Conservation (phyloP, 30 jellyfish, hydroid and myxozoan genomes). For the Catostylus mosaicus region DNA sequence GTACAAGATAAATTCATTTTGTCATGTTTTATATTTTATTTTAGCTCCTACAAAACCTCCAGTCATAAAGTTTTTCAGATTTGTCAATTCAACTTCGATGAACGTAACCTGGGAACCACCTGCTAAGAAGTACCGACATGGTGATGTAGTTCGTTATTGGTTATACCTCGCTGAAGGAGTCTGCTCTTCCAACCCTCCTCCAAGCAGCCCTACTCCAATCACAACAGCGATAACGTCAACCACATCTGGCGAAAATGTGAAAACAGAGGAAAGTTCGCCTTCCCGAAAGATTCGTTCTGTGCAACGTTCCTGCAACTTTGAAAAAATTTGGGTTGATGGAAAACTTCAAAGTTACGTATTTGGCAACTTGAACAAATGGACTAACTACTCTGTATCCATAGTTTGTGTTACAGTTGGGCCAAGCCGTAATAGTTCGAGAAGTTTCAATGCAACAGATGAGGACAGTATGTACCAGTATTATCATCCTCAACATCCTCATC, state of each 20-base stretch:
- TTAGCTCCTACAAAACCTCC: constrained; percentile 66
- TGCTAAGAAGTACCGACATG: constrained; percentile 16
- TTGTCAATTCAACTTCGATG: constrained; percentile 34
- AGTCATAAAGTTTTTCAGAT: not conserved
- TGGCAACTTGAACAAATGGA: constrained; percentile 20
- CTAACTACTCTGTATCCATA: constrained; percentile 41
- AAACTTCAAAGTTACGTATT: not conserved
- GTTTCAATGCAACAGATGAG: constrained; percentile 3
- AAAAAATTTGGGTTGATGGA: not conserved
- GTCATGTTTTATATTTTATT: not conserved
- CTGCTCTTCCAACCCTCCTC: not conserved
- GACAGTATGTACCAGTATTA: constrained; percentile 57
- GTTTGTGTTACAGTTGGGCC: constrained; percentile 49
- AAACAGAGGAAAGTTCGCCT: not conserved
- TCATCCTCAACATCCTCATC: too few species aligned
- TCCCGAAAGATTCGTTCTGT: not conserved
- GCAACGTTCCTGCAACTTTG: not conserved
- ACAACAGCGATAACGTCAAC: not conserved
- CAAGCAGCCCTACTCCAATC: constrained; percentile 6
- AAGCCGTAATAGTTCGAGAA: constrained; percentile 1
- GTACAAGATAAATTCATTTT: too few species aligned
- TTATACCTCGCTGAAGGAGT: constrained; percentile 14
- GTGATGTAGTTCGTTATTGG: constrained; percentile 1
- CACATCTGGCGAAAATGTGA: not conserved
- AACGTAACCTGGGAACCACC: constrained; percentile 45